Percentiles rank a stretch among this genome's conserved stretches.
Evolutionary conservation across 2,888 invertebrate species (phyloP).

Genomic region (Aleiodes testaceus): DNA sequence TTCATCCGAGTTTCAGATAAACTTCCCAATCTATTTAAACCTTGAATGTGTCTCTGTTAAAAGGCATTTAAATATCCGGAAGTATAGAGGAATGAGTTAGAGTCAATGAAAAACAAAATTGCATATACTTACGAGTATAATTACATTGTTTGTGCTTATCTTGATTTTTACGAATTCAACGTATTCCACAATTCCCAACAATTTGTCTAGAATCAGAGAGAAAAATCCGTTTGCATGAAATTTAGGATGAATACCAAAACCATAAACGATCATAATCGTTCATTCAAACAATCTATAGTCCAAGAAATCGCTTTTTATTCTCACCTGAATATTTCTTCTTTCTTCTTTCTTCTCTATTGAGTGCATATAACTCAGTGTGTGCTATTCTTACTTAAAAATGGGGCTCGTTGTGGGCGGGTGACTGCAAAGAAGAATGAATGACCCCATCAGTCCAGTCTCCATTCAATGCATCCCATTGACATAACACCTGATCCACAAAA

Average conservation of each 20-base stretch:
- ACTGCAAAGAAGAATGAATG: constrained; percentile 58
- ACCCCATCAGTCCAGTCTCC: constrained; percentile 35
- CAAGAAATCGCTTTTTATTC: constrained; percentile 22
- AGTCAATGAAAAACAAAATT: too few relatives aligned
- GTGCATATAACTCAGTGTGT: constrained; percentile 24
- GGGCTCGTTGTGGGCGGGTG: constrained; percentile 65
- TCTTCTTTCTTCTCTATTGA: constrained; percentile 28
- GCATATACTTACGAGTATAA: too few relatives aligned
- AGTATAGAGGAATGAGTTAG: too few relatives aligned
- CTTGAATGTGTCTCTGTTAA: too few relatives aligned
- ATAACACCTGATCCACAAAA: constrained; percentile 59
- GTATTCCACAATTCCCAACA: not conserved
- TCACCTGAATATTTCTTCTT: constrained; percentile 49
- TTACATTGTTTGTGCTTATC: too few relatives aligned
- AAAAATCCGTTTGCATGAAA: constrained; percentile 10
- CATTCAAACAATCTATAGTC: constrained; percentile 35
- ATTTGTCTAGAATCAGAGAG: not conserved
- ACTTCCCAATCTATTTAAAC: too few relatives aligned
- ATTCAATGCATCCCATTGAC: constrained; percentile 53
- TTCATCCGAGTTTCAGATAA: too few relatives aligned
- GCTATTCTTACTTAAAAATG: constrained; percentile 59
- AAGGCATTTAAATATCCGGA: too few relatives aligned
- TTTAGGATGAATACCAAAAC: constrained; percentile 12
- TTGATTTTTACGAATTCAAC: too few relatives aligned
- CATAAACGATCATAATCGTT: constrained; percentile 47